These are phyloP conservation scores for Hypomesus transpacificus DNA, from an alignment of 2,113 vertebrate genomes.

Conservation along the genomic window DNA sequence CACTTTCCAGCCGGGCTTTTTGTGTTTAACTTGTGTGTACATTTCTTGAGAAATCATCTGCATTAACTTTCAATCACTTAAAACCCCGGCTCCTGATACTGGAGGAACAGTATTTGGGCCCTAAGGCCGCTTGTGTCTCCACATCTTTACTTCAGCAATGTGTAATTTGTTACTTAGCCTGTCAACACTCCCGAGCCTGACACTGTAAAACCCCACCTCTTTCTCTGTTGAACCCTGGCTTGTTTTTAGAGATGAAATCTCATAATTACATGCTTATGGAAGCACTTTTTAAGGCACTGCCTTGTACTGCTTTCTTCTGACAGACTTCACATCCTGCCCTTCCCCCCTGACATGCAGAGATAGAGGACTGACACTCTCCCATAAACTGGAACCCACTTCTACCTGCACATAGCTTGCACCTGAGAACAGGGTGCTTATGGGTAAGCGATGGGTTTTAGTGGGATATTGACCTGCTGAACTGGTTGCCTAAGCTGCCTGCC, in stretches of 20 bases:
- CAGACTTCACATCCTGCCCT: conserved; percentile 6
- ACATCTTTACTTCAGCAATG: neutral
- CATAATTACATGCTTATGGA: conserved; percentile 15
- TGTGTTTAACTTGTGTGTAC: neutral
- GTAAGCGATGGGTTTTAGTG: neutral
- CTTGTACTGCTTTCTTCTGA: conserved; percentile 2
- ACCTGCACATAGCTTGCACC: neutral
- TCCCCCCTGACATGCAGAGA: neutral
- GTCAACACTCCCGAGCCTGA: conserved; percentile 23
- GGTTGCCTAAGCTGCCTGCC: neutral
- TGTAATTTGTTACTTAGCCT: conserved; percentile 26
- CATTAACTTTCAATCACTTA: neutral
- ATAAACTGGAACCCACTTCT: neutral
- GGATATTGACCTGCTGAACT: neutral
- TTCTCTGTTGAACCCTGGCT: conserved; percentile 1
- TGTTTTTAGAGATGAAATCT: neutral
- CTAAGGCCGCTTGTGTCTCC: neutral
- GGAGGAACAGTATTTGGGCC: too few species aligned
- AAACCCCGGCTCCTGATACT: too few species aligned
- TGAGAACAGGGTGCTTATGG: conserved; percentile 14
- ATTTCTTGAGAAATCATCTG: neutral
- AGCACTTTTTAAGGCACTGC: neutral
- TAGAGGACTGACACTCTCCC: neutral
- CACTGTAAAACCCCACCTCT: neutral
- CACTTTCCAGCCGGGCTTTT: neutral